A percentile compares a stretch with the other conserved stretches of the same genome.
phyloP scores from a whole-genome alignment of 2,888 invertebrate genomes.

The Bursaphelenchus okinawaensis region DNA sequence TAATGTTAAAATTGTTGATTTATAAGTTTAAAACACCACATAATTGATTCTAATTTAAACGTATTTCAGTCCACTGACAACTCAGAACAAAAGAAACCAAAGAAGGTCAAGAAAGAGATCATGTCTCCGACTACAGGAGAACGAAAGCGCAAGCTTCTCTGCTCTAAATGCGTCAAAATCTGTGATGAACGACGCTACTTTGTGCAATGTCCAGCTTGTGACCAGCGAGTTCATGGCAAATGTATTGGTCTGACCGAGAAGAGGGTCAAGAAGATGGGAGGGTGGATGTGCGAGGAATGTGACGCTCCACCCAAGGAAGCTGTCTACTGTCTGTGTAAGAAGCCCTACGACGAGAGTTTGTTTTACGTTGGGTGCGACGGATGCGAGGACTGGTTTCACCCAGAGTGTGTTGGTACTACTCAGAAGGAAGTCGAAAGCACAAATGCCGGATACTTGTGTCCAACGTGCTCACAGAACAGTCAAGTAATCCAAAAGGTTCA shows the following conservation, averaged over 20 bases:
- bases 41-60: no score
- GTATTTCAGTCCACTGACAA: not conserved
- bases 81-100: not conserved
- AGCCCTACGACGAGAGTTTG: slow-evolving; percentile 86
- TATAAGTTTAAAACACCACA: no score
- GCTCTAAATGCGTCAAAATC: not conserved
- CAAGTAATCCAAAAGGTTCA: slow-evolving; percentile 91
- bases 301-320: slow-evolving; percentile 65
- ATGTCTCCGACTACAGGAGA: not conserved
- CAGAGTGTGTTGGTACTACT: slow-evolving; percentile 78
- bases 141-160: not conserved
- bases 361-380: slow-evolving; percentile 98
- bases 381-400: slow-evolving; percentile 99
- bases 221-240: slow-evolving; percentile 96
- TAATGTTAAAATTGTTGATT: no score
- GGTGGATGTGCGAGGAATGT: slow-evolving; percentile 66
- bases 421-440: slow-evolving; percentile 67
- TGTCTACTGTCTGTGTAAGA: slow-evolving; percentile 87
- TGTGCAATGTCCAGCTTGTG: slow-evolving; percentile 92
- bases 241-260: slow-evolving; percentile 90
- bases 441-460: slow-evolving; percentile 4
- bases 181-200: slow-evolving; percentile 67
- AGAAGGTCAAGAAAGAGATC: not conserved
- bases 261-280: slow-evolving; percentile 75
- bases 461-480: not conserved